phyloP scores from a whole-genome alignment of 2,113 vertebrate genomes.

The Ptilonorhynchus violaceus region DNA sequence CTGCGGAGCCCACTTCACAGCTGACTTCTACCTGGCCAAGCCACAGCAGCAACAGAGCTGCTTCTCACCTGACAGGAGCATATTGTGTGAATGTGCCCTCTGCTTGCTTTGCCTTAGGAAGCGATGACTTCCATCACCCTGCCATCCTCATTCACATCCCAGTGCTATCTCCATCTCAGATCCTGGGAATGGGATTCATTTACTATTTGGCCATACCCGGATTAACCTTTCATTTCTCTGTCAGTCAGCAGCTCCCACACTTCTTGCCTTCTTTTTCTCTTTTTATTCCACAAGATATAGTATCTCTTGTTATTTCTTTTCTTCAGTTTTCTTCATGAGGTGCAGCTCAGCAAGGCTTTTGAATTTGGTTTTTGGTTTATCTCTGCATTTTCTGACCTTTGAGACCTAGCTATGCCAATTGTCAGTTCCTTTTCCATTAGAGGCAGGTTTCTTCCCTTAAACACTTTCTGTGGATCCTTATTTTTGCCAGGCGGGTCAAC shows the following conservation, averaged over 20 bases:
- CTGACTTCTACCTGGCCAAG: not conserved
- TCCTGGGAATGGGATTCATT: not conserved
- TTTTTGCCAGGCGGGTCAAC: not conserved
- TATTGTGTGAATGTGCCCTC: not conserved
- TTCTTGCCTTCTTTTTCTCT: not conserved
- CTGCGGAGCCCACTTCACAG: not conserved
- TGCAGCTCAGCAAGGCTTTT: not conserved
- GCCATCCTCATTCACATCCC: not conserved
- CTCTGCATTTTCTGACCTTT: constrained; percentile 2
- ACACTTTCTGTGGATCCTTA: not conserved
- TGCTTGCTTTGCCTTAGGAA: not conserved
- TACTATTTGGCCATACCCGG: not conserved
- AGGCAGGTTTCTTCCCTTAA: not conserved
- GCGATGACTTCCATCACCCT: not conserved
- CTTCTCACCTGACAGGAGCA: not conserved
- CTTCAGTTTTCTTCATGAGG: not conserved
- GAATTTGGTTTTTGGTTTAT: not conserved
- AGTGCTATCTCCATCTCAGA: not conserved
- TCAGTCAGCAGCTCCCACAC: not conserved
- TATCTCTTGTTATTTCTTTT: not conserved
- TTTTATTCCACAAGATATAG: not conserved
- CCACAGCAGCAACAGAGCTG: not conserved
- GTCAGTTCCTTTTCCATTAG: not conserved
- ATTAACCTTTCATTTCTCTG: constrained; percentile 7
- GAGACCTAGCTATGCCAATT: not conserved